phyloP scores from a whole-genome alignment of 2,797 vertebrate species.

The Scolopax rusticola region DNA sequence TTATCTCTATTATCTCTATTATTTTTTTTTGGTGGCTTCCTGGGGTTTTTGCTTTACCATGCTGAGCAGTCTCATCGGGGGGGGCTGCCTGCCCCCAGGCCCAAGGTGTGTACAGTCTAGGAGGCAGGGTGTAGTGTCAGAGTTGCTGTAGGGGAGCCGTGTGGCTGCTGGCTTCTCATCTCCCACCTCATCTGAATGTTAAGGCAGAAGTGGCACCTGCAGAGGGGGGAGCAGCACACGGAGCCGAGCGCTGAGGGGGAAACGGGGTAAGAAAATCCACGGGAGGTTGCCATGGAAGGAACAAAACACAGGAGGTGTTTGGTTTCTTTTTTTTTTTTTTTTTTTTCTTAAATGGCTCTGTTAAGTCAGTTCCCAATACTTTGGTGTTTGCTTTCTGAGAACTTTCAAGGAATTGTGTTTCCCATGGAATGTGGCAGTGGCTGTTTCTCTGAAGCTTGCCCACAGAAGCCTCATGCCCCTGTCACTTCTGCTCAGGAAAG shows the following conservation, averaged over 20 bases:
- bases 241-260: background rate
- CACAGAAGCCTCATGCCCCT: background rate
- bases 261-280: background rate
- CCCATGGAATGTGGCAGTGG: fast-evolving
- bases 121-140: fast-evolving
- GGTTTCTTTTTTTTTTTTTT: background rate
- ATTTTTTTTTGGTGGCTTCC: background rate
- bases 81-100: background rate
- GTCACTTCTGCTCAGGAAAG: background rate
- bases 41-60: background rate
- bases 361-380: slow-evolving; percentile 13
- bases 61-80: background rate
- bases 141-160: fast-evolving
- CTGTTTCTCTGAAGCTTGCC: background rate
- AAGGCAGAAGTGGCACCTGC: no score
- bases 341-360: slow-evolving; percentile 16
- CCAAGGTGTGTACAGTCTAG: fast-evolving
- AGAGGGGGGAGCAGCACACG: background rate
- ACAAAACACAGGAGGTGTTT: background rate
- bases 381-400: slow-evolving; percentile 56
- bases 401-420: slow-evolving; percentile 27
- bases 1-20: no score
- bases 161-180: background rate
- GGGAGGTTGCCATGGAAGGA: slow-evolving; percentile 14
- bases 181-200: no score